Percentiles rank a stretch among this genome's conserved stretches.
These are phyloP conservation scores for Aelia acuminata DNA, from an alignment of 2,888 invertebrate species.

Conservation along the genomic window DNA sequence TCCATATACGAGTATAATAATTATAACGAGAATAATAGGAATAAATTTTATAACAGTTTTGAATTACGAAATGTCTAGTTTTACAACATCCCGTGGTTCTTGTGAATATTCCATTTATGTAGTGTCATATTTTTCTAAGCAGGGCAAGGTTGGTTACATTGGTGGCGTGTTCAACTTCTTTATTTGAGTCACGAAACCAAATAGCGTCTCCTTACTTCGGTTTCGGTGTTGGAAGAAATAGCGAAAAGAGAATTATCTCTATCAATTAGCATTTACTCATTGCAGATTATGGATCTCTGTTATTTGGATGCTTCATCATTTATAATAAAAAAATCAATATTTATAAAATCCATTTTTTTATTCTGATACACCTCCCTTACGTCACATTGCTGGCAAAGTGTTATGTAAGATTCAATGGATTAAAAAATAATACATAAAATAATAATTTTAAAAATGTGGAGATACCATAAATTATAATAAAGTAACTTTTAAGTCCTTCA, in stretches of 20 bases:
- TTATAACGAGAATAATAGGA: no score
- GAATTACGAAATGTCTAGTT: not conserved
- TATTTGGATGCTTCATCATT: not conserved
- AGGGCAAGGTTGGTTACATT: conserved; percentile 23
- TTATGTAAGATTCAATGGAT: no score
- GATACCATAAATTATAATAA: no score
- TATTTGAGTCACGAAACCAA: conserved; percentile 7
- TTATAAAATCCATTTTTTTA: no score
- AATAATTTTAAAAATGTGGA: no score
- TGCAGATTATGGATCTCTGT: not conserved
- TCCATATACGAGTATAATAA: no score
- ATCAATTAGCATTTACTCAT: not conserved
- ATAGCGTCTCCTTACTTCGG: conserved; percentile 1
- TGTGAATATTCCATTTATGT: conserved; percentile 1
- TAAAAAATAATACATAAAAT: no score
- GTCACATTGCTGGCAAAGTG: no score
- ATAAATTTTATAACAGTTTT: not conserved
- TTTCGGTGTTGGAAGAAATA: not conserved
- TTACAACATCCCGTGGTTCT: not conserved
- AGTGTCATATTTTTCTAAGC: conserved; percentile 16
- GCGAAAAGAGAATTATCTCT: not conserved
- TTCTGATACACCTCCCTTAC: no score
- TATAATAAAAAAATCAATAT: no score
- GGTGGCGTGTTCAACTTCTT: conserved; percentile 23
- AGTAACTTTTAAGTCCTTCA: no score